Evolutionary conservation across 2,113 vertebrate genomes (phyloP).

Genomic region (Gymnobelideus leadbeateri): DNA sequence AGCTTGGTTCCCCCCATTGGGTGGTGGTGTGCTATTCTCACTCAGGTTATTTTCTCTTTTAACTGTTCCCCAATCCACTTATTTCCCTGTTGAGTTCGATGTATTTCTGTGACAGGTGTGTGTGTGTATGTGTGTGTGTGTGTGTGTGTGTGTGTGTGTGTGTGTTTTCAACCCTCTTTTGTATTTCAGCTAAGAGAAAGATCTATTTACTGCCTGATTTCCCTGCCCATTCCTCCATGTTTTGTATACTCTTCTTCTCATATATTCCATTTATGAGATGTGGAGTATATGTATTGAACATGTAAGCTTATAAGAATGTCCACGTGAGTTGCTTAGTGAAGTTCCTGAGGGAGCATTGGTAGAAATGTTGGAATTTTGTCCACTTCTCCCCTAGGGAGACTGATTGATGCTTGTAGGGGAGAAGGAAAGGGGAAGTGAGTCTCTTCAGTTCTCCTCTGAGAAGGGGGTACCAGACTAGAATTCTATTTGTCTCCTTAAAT

Average conservation of each 20-base stretch:
- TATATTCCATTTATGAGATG: background rate
- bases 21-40: background rate
- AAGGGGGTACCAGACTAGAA: background rate
- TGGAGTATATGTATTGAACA: background rate
- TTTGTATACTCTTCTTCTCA: background rate
- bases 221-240: background rate
- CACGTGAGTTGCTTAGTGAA: background rate
- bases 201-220: background rate
- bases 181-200: background rate
- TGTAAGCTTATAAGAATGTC: background rate
- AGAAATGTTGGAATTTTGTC: background rate
- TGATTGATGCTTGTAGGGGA: background rate
- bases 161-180: background rate
- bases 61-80: background rate
- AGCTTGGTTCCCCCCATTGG: background rate
- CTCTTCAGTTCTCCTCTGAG: background rate
- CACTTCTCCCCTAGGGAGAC: background rate
- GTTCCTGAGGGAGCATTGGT: background rate
- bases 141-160: background rate
- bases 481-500: background rate
- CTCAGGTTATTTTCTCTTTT: background rate
- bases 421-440: background rate
- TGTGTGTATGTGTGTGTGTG: background rate
- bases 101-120: background rate
- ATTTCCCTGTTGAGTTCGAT: background rate